These are phyloP conservation scores for Polypterus bichir DNA, from an alignment of 2,113 vertebrate genomes.

Conservation along the genomic window DNA sequence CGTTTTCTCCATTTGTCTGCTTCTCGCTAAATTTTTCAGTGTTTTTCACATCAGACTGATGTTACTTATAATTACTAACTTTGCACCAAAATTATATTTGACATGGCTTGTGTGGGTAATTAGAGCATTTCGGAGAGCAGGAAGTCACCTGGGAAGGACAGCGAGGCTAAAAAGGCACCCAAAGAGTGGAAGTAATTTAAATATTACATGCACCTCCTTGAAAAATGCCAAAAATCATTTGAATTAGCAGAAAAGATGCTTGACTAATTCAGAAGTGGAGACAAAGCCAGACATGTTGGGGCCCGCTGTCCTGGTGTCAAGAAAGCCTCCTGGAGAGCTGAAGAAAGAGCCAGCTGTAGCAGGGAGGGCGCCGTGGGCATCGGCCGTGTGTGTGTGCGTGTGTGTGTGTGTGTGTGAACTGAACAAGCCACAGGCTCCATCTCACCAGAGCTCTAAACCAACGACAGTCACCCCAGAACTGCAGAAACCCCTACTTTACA, in stretches of 20 bases:
- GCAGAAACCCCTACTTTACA: not conserved
- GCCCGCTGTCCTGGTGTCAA: slow-evolving; percentile 19
- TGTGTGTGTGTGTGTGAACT: too few species aligned
- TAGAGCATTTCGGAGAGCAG: slow-evolving; percentile 77
- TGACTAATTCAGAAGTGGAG: slow-evolving; percentile 42
- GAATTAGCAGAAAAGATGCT: slow-evolving; percentile 78
- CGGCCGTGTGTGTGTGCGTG: not conserved
- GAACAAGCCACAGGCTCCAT: not conserved
- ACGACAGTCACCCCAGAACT: not conserved
- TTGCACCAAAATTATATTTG: slow-evolving; percentile 91
- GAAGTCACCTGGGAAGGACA: slow-evolving; percentile 76
- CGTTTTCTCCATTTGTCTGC: slow-evolving; percentile 80
- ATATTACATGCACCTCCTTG: slow-evolving; percentile 78
- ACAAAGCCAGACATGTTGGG: slow-evolving; percentile 1
- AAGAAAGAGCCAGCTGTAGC: not conserved
- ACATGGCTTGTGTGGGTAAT: slow-evolving; percentile 83
- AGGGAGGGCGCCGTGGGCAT: not conserved
- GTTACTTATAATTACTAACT: slow-evolving; percentile 91
- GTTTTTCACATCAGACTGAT: slow-evolving; percentile 90
- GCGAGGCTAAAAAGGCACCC: slow-evolving; percentile 53
- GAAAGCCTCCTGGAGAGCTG: too few species aligned
- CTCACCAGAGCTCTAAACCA: not conserved
- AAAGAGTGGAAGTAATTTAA: slow-evolving; percentile 71
- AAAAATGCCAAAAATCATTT: slow-evolving; percentile 89
- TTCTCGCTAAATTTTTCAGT: slow-evolving; percentile 95